phyloP scores from a whole-genome alignment of 1,140 invertebrate genomes.

The Ridgeia piscesae region DNA sequence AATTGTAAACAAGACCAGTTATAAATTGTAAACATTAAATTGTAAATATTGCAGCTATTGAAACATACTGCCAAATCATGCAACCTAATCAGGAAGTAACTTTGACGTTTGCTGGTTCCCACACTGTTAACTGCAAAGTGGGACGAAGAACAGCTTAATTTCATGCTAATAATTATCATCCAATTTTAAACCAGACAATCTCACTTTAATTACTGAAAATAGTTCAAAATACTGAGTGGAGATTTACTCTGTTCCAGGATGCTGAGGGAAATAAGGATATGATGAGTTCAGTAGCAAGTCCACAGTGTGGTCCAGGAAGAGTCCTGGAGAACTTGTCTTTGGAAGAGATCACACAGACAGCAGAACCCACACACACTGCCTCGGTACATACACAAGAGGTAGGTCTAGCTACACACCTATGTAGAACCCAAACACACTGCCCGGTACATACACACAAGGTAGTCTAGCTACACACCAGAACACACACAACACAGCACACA shows the following conservation, averaged over 20 bases:
- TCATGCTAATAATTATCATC: no score
- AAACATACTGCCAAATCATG: no score
- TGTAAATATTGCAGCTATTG: no score
- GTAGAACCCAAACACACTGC: not conserved
- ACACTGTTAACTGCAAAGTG: no score
- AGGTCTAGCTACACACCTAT: not conserved
- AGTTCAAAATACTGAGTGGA: not conserved
- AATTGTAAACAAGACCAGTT: no score
- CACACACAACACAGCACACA: not conserved
- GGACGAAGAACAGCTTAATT: no score
- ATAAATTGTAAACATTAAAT: no score
- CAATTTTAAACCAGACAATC: no score
- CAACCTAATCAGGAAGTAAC: no score
- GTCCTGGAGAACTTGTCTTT: not conserved
- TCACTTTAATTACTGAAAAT: not conserved
- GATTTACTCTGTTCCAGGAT: not conserved
- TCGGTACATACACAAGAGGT: not conserved
- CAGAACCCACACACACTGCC: not conserved
- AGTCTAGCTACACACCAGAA: not conserved
- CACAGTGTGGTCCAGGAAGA: not conserved
- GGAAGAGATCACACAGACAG: not conserved
- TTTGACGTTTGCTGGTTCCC: no score
- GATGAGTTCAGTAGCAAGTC: not conserved
- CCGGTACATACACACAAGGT: not conserved
- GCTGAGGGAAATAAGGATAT: not conserved